A percentile compares a stretch with the other conserved stretches of the same genome.
Evolutionary conservation across 2,888 invertebrate species (phyloP).

Genomic region (Amiota communis): DNA sequence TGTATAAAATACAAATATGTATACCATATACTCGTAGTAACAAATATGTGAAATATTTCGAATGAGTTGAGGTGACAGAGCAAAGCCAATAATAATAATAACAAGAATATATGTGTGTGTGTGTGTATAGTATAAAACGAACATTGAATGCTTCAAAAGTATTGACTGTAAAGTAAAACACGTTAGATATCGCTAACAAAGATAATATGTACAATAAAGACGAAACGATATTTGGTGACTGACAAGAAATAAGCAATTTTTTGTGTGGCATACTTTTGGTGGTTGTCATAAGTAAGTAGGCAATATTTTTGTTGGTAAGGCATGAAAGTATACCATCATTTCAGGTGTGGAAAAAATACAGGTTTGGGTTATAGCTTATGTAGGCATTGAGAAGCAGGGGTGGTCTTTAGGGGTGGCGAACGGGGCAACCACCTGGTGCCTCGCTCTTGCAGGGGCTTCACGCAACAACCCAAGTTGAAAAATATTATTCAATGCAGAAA

Average conservation of each 20-base stretch:
- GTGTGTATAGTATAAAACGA: background rate
- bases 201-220: conserved; percentile 65
- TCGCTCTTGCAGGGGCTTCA: too few relatives aligned
- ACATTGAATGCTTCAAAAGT: background rate
- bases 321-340: too few relatives aligned
- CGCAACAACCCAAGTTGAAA: too few relatives aligned
- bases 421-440: too few relatives aligned
- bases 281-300: background rate
- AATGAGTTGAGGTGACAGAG: background rate
- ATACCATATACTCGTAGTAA: too few relatives aligned
- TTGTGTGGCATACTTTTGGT: conserved; percentile 25
- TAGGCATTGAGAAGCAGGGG: too few relatives aligned
- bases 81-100: background rate
- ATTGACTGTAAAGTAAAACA: conserved; percentile 28
- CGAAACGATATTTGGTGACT: conserved; percentile 49
- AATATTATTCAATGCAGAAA: too few relatives aligned
- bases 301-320: too few relatives aligned
- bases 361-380: too few relatives aligned
- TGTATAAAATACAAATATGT: background rate
- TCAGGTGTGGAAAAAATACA: too few relatives aligned
- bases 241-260: conserved; percentile 16
- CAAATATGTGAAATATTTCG: background rate
- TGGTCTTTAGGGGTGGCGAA: too few relatives aligned
- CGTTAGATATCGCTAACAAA: conserved; percentile 64
- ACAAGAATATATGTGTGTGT: background rate